Conservation (phyloP, 2,888 invertebrate genomes). For the Caenorhabditis sp. region DNA sequence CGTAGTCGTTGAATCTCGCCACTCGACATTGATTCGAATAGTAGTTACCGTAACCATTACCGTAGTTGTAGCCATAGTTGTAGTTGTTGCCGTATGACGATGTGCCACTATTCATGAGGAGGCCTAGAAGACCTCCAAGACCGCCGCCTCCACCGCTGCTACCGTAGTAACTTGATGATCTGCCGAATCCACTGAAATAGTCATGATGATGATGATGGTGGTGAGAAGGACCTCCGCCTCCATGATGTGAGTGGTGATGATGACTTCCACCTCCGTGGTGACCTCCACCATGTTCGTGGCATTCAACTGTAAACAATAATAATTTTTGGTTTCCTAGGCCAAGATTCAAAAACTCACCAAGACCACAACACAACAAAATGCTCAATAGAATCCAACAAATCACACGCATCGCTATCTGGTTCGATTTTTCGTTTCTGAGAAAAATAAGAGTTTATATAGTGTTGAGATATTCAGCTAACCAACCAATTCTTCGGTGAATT, state of each 20-base stretch:
- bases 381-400: no score
- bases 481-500: no score
- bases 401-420: no score
- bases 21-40: background rate
- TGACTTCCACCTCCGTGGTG: background rate
- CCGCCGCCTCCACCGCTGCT: background rate
- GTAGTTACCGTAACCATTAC: background rate
- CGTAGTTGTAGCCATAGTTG: background rate
- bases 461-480: no score
- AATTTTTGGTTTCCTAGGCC: no score
- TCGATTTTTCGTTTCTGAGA: no score
- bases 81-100: background rate
- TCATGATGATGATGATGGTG: background rate
- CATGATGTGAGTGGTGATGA: background rate
- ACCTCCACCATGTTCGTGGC: background rate
- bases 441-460: no score
- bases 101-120: no score
- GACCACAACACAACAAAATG: no score
- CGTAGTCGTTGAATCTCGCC: conserved; percentile 17
- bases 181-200: no score
- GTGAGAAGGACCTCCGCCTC: background rate
- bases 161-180: background rate
- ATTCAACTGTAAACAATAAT: background rate
- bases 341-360: no score
- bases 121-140: background rate